Conservation (phyloP, 1,140 invertebrate genomes). For the Andrena cerasifolii region DNA sequence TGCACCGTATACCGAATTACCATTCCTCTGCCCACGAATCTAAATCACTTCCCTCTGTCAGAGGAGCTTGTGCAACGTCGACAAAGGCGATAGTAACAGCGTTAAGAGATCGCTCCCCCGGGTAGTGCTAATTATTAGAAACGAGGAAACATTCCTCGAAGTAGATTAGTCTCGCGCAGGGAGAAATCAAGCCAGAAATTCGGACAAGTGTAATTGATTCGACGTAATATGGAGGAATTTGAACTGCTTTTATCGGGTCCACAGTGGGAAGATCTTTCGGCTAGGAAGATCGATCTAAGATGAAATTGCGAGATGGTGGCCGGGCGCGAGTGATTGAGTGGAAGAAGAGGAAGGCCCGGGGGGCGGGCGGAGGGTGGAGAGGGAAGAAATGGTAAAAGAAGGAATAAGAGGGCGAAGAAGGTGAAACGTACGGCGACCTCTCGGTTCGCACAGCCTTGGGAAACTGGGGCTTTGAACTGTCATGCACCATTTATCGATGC, state of each 20-base stretch:
- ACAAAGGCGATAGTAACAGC: too few relatives aligned
- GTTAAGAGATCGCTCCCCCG: too few relatives aligned
- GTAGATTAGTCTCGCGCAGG: too few relatives aligned
- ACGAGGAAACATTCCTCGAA: too few relatives aligned
- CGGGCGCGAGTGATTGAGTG: background rate
- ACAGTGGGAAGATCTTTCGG: too few relatives aligned
- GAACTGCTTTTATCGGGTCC: too few relatives aligned
- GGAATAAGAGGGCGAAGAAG: conserved; percentile 39
- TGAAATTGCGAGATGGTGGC: background rate
- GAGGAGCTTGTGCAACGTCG: background rate
- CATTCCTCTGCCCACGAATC: background rate
- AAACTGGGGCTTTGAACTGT: conserved; percentile 81
- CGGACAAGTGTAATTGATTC: too few relatives aligned
- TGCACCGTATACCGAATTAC: background rate
- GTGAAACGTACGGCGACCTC: conserved; percentile 72
- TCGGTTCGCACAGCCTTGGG: conserved; percentile 78
- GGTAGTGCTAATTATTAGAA: too few relatives aligned
- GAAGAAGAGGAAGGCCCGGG: background rate
- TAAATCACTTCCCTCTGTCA: too few relatives aligned
- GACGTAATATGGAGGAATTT: too few relatives aligned
- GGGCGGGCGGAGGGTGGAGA: background rate
- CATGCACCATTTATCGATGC: conserved; percentile 76
- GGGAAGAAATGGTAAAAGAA: background rate
- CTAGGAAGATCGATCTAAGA: background rate
- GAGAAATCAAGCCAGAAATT: too few relatives aligned